Evolutionary conservation across 2,797 vertebrate species (phyloP), one percentile per base, ranked within the genome.

Genomic region (Gobio occitaniae): DNA sequence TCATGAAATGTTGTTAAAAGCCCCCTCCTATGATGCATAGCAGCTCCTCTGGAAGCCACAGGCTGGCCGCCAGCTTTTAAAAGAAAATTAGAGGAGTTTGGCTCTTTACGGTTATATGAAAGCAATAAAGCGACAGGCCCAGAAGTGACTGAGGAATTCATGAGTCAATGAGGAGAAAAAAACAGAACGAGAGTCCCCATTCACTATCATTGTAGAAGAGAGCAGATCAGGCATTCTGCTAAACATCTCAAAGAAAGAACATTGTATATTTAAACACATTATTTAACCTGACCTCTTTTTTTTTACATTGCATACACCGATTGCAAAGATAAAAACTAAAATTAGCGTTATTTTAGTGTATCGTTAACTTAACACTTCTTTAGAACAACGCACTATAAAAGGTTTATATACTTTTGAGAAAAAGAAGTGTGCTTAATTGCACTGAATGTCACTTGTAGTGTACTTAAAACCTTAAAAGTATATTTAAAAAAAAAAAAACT

Each of bases 71-170:
- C 82, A 82, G 32, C 70, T 78, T 92, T 82, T 91, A 93, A 92
- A 87, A 91, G 89, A 91, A 90, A 91, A 92, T 92, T 90, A 91
- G 83, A 86, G 63, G 77, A 87, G 70, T 72, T 89, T 85, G 81
- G 61, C 80, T 90, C 88, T 89, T 89, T 90, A 88, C 87, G 91
- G 88, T 85, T 89, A 70, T 89, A 87, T 87, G 70, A 74, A 80
- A 82, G 79, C 63, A 36, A 63, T 92, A 94, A 88, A 86, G 68
- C 16, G 69, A 56, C 76, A 82, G 87, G 75, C 63, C 81, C 78
- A 87, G 68, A 85, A 66, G 59, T 76, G 72, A 84, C 47, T 54
- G 56, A 87, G 77, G 78, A 52, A 86, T 50, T 50, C 21, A 36
- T 84, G 78, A 87, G 81, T 84, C 70, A 47, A 75, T 87, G 38